Conservation (phyloP, 2,797 vertebrate genomes). For the Picus viridis region DNA sequence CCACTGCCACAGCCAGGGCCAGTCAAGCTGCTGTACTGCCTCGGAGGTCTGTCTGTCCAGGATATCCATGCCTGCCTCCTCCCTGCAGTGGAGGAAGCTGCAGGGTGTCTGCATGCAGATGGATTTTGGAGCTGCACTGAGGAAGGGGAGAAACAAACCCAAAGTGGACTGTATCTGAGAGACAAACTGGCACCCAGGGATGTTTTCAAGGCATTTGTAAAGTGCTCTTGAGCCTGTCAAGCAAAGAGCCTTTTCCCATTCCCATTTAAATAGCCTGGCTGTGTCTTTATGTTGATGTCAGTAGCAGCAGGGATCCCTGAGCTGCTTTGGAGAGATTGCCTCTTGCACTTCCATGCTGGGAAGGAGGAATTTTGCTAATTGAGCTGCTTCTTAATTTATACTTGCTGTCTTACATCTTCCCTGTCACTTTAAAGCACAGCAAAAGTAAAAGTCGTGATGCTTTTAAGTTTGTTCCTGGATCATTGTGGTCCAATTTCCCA, state of each 20-base stretch:
- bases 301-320: slow-evolving; percentile 24
- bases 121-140: neutral
- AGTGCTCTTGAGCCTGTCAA: neutral
- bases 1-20: neutral
- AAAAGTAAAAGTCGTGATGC: slow-evolving; percentile 25
- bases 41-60: neutral
- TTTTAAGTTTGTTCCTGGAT: slow-evolving; percentile 45
- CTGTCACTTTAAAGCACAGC: slow-evolving; percentile 36
- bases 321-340: slow-evolving; percentile 35
- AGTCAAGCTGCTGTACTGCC: rapidly evolving
- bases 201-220: neutral
- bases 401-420: slow-evolving; percentile 47
- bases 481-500: slow-evolving; percentile 42
- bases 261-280: neutral
- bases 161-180: neutral
- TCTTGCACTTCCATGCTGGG: slow-evolving; percentile 37
- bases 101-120: neutral
- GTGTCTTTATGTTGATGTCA: slow-evolving; percentile 16
- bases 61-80: neutral
- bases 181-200: neutral
- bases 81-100: neutral
- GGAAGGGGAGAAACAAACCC: neutral
- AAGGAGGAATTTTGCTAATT: slow-evolving; percentile 64
- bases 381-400: slow-evolving; percentile 49
- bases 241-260: neutral